Evolutionary conservation across 2,113 vertebrate genomes (phyloP), one percentile per base, ranked within the genome.

Genomic region (Riparia riparia): DNA sequence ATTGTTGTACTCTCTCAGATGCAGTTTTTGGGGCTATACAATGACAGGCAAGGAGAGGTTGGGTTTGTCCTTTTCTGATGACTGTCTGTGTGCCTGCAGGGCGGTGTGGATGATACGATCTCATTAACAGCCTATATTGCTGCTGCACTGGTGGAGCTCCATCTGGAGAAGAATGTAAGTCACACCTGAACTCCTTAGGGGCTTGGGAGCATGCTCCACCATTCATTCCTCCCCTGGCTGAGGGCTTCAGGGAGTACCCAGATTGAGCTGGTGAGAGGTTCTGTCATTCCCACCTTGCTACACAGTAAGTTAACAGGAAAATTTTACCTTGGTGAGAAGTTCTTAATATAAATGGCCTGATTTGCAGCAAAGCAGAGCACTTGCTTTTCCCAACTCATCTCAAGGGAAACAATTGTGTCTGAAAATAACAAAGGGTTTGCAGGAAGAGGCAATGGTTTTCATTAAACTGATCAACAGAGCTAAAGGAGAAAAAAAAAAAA

Each of bases 121-220:
- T 98, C 98, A 3, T 95, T 99, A 78, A 98, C 96, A 34, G 98
- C 98, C 17, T 99, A 98, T 76, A 89, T 99, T 44, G 91, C 98
- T 57, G 97, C 96, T 58, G 95, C 96, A 7, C 89, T 98, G 54
- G 45, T 98, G 94, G 98, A 99, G 72, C 95, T 98, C n/a, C 91
- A 89, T 4, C 31, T 91, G 80, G 68, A 96, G 57, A 83, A 41
- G 20, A 86, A 98, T 5, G 89, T 85, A 56, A 93, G 97, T 68
- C 96, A 97, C n/a, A 39, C 21, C 12, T 6, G 10, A 91, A 44
- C 14, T 47, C 50, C 26, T 42, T 22, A 32, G 66, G 73, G 53
- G 19, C 32, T 51, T 74, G 51, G 26, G 22, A 83, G 9, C 2
- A 1, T 44, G 16, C 31, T 70, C 6, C 14, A 42, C 5, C 24